Evolutionary conservation across 2,113 vertebrate genomes (phyloP), one percentile per base, ranked within the genome.

Genomic region (Noturus placidus): DNA sequence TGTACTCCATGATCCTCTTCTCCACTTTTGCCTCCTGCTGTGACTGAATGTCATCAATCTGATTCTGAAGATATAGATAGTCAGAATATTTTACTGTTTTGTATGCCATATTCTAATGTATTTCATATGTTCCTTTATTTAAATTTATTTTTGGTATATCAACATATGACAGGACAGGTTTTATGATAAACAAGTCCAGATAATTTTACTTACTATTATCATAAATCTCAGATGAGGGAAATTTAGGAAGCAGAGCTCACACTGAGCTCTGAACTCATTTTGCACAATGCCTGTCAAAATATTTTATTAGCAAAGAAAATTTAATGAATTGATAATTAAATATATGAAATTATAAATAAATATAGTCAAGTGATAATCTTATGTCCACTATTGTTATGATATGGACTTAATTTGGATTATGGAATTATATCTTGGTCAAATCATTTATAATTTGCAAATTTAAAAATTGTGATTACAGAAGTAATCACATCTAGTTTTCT

Each of bases 11-110:
- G 54, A 91, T 88, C 50, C 89, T 84, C 63, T 89, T 88, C 50
- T 89, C 88, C 46, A 90, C 91, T 85, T 86, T 90, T 65, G 42
- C 13, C 56, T 89, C 88, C 52, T 89, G 88, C 13, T 83, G 85
- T 35, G 85, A 77, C 20, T 90, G 85, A 85, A 91, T 91, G 0
- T 89, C 84, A 4, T 91, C 87, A 57, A 91, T 91, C 30, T 87
- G 86, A 59, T 42, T 86, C 91, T 90, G 19, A 38, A 4, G 25
- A 78, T 30, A 90, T 11, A 46, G 7, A n/a, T 35, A 38, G 35
- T 72, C 35, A 38, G 35, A 72, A 38, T 38, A 10, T 72, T 35
- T 35, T 22, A 22, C 13, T 42, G 19, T 10, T 27, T 27, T 56
- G 2, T 56, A 17, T 52, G 0, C 10, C 22, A 52, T 50, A 15